Conservation (phyloP, 2,888 invertebrate genomes). For the Eudemis profundana region DNA sequence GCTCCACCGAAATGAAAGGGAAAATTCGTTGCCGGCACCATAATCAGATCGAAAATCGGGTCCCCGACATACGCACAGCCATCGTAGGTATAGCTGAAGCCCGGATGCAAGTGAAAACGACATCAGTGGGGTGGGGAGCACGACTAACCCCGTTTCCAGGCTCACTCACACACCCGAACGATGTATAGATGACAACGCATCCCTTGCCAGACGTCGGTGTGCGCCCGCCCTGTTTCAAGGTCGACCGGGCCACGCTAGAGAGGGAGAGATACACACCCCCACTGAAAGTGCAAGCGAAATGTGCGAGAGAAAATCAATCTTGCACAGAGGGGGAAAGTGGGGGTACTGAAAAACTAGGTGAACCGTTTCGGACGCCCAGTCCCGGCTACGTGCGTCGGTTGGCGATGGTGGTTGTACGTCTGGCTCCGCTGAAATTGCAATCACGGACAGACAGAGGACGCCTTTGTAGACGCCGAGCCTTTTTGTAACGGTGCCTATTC, state of each 20-base stretch:
- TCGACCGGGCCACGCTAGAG: constrained; percentile 70
- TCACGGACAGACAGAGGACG: constrained; percentile 29
- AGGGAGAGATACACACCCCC: constrained; percentile 69
- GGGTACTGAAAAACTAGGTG: constrained; percentile 79
- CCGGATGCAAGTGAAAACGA: constrained; percentile 83
- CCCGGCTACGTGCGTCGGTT: constrained; percentile 59
- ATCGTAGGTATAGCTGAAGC: constrained; percentile 47
- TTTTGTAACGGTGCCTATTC: constrained; percentile 31
- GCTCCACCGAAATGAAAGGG: constrained; percentile 47
- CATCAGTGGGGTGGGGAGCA: constrained; percentile 61
- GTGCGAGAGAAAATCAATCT: constrained; percentile 83
- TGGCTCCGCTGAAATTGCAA: constrained; percentile 39
- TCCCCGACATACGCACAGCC: constrained; percentile 42
- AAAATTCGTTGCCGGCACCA: constrained; percentile 62
- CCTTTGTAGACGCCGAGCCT: constrained; percentile 7
- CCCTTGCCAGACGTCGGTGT: constrained; percentile 63
- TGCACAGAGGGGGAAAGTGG: constrained; percentile 72
- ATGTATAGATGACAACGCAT: constrained; percentile 63
- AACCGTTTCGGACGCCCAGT: constrained; percentile 68
- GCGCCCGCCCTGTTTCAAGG: constrained; percentile 79
- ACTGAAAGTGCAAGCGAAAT: constrained; percentile 82
- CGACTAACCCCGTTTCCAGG: constrained; percentile 78
- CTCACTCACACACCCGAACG: constrained; percentile 53
- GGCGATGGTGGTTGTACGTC: constrained; percentile 49
- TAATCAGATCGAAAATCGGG: constrained; percentile 76